Evolutionary conservation across 2,888 invertebrate genomes (phyloP).

Genomic region (Mantis religiosa): DNA sequence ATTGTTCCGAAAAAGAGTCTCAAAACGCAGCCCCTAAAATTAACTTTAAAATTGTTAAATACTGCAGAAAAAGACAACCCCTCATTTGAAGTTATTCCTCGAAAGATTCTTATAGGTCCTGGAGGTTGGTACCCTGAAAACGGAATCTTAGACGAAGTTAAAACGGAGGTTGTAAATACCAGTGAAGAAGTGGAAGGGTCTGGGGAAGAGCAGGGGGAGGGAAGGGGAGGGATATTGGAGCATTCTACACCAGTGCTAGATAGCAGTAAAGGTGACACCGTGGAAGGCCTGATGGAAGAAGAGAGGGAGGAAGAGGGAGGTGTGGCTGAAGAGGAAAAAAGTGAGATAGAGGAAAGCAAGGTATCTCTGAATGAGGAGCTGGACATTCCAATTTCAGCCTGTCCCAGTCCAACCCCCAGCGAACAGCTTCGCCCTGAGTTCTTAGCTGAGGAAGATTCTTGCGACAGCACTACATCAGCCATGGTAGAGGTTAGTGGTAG

Average conservation of each 20-base stretch:
- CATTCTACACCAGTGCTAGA: not conserved
- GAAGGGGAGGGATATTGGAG: constrained; percentile 10
- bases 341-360: not conserved
- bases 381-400: not conserved
- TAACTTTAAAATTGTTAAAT: constrained; percentile 21
- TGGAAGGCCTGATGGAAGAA: constrained; percentile 34
- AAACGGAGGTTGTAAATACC: constrained; percentile 18
- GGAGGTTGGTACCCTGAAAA: constrained; percentile 18
- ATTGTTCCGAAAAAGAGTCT: not conserved
- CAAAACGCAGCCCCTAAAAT: constrained; percentile 5
- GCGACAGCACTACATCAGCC: constrained; percentile 4
- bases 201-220: constrained; percentile 11
- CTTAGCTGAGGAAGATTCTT: constrained; percentile 9
- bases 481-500: constrained; percentile 23
- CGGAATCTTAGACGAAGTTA: constrained; percentile 18
- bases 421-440: constrained; percentile 26
- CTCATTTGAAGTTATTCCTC: constrained; percentile 22
- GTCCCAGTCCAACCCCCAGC: constrained; percentile 23
- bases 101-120: constrained; percentile 22
- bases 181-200: constrained; percentile 17
- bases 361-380: constrained; percentile 18
- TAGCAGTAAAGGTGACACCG: constrained; percentile 2
- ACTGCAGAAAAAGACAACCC: not conserved
- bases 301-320: constrained; percentile 37
- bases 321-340: constrained; percentile 31